Evolutionary conservation across 1,140 invertebrate species (phyloP).

Genomic region (Lucilia cuprina): DNA sequence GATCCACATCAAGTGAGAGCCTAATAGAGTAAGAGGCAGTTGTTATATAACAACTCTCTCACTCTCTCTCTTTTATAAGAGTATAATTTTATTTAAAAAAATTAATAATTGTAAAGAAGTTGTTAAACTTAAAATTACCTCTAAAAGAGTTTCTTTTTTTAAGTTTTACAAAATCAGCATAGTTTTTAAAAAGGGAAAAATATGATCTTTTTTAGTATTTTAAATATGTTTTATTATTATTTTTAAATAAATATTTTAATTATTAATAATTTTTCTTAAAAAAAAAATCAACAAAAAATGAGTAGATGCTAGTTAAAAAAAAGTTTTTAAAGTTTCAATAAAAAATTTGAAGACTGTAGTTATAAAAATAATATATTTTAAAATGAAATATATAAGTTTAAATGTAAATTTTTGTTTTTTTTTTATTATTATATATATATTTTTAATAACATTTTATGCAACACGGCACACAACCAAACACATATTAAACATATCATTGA

Average conservation of each 20-base stretch:
- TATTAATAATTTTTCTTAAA: slow-evolving; percentile 11
- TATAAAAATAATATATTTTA: neutral
- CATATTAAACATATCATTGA: slow-evolving; percentile 6
- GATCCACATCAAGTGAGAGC: neutral
- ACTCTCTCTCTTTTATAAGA: no score
- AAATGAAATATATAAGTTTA: slow-evolving; percentile 14
- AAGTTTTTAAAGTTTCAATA: neutral
- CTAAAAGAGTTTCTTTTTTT: neutral
- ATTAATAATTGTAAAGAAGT: no score
- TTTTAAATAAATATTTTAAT: slow-evolving; percentile 27
- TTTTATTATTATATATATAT: neutral
- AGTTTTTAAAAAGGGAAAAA: neutral
- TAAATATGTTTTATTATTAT: slow-evolving; percentile 3
- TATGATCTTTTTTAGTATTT: slow-evolving; percentile 33
- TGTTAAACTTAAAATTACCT: neutral
- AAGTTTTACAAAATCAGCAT: neutral
- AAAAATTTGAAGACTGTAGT: slow-evolving; percentile 20
- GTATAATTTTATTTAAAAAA: no score
- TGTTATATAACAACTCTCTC: no score
- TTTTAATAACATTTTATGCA: neutral
- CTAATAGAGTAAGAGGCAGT: neutral
- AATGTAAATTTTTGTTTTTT: slow-evolving; percentile 23
- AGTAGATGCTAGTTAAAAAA: slow-evolving; percentile 19
- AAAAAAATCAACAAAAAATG: neutral
- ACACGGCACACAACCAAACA: slow-evolving; percentile 37